Evolutionary conservation across 1,140 invertebrate species (phyloP).

Genomic region (Dendroctonus valens): DNA sequence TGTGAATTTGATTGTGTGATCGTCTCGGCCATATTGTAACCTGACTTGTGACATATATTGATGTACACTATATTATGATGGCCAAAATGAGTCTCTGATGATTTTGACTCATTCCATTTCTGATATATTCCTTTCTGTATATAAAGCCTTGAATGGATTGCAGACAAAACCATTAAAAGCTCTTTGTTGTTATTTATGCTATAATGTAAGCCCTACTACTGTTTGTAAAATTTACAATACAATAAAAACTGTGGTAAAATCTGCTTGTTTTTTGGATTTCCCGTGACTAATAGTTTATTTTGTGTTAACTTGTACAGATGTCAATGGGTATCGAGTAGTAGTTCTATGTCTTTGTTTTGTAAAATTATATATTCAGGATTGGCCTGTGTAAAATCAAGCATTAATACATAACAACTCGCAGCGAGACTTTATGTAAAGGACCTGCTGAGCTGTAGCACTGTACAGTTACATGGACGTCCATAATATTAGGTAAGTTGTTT

Average conservation of each 20-base stretch:
- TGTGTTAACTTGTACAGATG: not conserved
- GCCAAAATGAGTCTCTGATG: slow-evolving; percentile 8
- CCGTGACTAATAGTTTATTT: not conserved
- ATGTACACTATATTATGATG: slow-evolving; percentile 12
- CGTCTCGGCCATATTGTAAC: slow-evolving; percentile 26
- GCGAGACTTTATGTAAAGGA: not conserved
- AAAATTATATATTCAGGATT: not conserved
- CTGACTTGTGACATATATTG: slow-evolving; percentile 8
- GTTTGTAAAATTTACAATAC: slow-evolving; percentile 45
- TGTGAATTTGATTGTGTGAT: slow-evolving; percentile 29
- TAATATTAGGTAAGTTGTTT: slow-evolving; percentile 24
- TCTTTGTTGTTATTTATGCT: slow-evolving; percentile 31
- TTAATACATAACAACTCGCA: not conserved
- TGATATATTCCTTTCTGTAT: slow-evolving; percentile 16
- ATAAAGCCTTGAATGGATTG: slow-evolving; percentile 10
- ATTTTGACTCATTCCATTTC: slow-evolving; percentile 5
- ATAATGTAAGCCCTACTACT: slow-evolving; percentile 23
- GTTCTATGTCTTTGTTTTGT: not conserved
- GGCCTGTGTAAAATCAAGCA: not conserved
- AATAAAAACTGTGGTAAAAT: slow-evolving; percentile 46
- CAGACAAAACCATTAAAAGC: slow-evolving; percentile 8
- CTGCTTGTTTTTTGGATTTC: slow-evolving; percentile 26
- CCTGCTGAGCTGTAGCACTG: too few species aligned
- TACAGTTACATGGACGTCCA: not conserved
- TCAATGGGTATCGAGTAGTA: not conserved